A percentile compares a stretch with the other conserved stretches of the same genome.
phyloP scores from a whole-genome alignment of 2,113 vertebrate genomes.

The Coryphaenoides rupestris region DNA sequence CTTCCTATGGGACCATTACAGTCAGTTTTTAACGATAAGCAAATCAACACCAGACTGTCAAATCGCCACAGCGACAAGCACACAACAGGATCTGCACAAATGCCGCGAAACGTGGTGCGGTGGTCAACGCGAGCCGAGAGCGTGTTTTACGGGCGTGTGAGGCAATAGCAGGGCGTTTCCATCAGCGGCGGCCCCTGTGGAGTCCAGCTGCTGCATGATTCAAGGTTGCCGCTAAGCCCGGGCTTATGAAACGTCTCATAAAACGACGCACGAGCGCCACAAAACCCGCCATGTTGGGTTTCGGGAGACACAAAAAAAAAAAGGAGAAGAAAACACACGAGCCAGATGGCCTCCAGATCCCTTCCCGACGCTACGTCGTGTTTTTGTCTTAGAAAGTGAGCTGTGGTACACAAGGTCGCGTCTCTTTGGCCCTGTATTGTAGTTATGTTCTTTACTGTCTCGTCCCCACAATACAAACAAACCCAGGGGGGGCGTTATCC shows the following conservation, averaged over 20 bases:
- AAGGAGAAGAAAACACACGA: no score
- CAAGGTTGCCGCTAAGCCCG: not conserved
- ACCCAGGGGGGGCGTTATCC: constrained; percentile 15
- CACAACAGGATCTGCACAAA: no score
- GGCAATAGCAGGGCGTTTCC: constrained; percentile 30
- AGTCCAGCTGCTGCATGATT: constrained; percentile 17
- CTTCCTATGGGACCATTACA: no score
- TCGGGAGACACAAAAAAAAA: constrained; percentile 5
- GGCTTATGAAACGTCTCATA: constrained; percentile 9
- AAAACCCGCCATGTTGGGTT: not conserved
- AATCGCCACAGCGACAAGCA: no score
- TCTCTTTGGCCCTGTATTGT: no score
- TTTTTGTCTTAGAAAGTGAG: no score
- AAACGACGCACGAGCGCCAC: constrained; percentile 7
- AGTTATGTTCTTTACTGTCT: not conserved
- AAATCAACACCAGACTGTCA: not conserved
- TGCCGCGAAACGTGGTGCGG: not conserved
- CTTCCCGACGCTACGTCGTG: not conserved
- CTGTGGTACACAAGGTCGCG: no score
- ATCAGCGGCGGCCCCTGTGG: constrained; percentile 17
- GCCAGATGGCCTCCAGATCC: not conserved
- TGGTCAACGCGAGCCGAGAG: constrained; percentile 2
- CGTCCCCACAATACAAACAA: constrained; percentile 17
- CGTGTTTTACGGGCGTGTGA: constrained; percentile 25
- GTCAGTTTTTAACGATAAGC: not conserved